Conservation (phyloP, 2,888 invertebrate genomes). For the Hydrotaea diabolus region DNA sequence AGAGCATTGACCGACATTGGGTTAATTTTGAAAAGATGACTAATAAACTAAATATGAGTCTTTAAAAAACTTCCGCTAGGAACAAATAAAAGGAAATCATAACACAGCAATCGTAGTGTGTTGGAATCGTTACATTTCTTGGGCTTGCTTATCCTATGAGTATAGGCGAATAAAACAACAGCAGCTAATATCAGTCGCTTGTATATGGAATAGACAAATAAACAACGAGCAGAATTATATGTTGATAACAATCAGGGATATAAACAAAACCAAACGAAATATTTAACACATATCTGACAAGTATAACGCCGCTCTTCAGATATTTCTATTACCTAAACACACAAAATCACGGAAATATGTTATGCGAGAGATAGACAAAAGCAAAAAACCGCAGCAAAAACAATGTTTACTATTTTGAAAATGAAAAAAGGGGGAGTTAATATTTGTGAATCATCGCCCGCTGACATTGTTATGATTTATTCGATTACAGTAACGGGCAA, state of each 20-base stretch:
- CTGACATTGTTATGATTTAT: constrained; percentile 56
- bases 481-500: constrained; percentile 39
- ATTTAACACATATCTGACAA: neutral
- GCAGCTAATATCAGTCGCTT: too few relatives aligned
- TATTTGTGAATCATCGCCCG: constrained; percentile 57
- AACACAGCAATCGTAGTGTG: neutral
- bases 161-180: neutral
- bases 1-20: neutral
- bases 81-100: neutral
- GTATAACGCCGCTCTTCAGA: neutral
- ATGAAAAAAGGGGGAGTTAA: constrained; percentile 45
- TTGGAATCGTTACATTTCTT: neutral
- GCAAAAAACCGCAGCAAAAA: neutral
- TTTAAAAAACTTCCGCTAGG: constrained; percentile 2
- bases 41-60: neutral
- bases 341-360: constrained; percentile 20
- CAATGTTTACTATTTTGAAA: neutral
- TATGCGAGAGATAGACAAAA: constrained; percentile 22
- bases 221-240: neutral
- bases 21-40: neutral
- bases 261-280: constrained; percentile 22
- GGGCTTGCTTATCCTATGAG: neutral
- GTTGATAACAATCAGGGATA: constrained; percentile 26
- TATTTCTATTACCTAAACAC: constrained; percentile 4
- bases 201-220: neutral